Base-by-base conservation (phyloP, 2,113 vertebrate genomes). In the Hyperopisus bebe region DNA sequence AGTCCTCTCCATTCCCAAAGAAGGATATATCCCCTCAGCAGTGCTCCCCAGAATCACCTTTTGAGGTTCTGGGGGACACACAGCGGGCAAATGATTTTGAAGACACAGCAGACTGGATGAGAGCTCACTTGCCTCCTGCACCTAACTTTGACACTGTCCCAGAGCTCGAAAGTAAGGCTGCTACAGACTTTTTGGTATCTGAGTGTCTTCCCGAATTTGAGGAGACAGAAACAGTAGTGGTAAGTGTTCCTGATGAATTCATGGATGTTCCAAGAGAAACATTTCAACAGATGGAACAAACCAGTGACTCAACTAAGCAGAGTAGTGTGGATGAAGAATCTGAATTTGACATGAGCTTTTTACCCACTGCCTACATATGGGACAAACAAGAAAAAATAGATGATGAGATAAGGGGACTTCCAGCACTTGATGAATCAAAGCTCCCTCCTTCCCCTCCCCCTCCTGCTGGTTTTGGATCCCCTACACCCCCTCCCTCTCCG, bases 21-120 rank as follows among this genome's bases (percentile, higher is more conserved):
- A 95, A 66, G 85, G 91, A 89, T 50, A 48, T 89, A 21, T 92
- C 92, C 7, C 87, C 89, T 77, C 94, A 94, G 53, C 92, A 90
- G 86, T 96, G 97, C 44, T 97, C 97, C 19, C 97, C 97, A 1
- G 97, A 97, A 62, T 98, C 97, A 10, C 97, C 97, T 0, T 98
- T 98, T 92, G 97, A 98, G 92, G 95, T 97, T 47, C 95, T 98
- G 92, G 94, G 95, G 89, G 97, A 97, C 90, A 92, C 91, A 39
- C 93, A 90, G 91, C 93, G 92, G 89, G 90, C 93, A 48, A 95
- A 90, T 89, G 97, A 98, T 89, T 96, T 96, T 95, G 96, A 96
- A 93, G 96, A 97, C 50, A 95, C 95, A 0, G 95, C 92, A 51
- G 94, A 92, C 85, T 94, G 93, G 96, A 95, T 94, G 94, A 96